Evolutionary conservation across 2,797 vertebrate species (phyloP).

Genomic region (Bradypodion pumilum): DNA sequence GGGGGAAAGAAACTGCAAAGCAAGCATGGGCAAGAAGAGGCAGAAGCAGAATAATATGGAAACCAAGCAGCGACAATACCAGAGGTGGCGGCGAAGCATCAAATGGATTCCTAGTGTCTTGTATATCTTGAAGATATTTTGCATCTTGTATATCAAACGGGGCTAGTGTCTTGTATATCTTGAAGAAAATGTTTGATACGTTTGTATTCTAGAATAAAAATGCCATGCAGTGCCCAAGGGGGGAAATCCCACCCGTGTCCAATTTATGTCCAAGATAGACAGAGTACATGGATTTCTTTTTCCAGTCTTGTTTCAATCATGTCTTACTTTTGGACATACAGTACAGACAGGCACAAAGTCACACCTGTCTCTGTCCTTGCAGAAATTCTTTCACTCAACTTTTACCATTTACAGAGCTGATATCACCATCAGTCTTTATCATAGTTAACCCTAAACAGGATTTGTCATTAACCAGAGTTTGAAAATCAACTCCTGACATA

Average conservation of each 20-base stretch:
- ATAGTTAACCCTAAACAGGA: background rate
- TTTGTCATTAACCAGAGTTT: background rate
- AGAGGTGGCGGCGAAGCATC: conserved; percentile 17
- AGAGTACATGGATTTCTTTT: conserved; percentile 2
- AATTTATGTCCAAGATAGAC: background rate
- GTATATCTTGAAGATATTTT: conserved; percentile 34
- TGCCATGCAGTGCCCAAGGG: conserved; percentile 10
- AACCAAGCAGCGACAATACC: conserved; percentile 25
- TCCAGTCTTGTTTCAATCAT: background rate
- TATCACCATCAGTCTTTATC: background rate
- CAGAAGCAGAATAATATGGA: conserved; percentile 53
- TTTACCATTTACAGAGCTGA: background rate
- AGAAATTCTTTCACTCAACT: background rate
- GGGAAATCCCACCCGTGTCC: background rate
- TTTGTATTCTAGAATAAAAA: background rate
- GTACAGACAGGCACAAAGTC: background rate
- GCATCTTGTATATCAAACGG: too few species aligned
- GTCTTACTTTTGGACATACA: background rate
- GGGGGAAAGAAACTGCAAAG: conserved; percentile 50
- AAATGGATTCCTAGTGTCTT: conserved; percentile 20
- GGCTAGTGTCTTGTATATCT: conserved; percentile 29
- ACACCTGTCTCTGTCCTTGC: background rate
- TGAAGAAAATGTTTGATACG: conserved; percentile 42
- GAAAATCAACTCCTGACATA: background rate
- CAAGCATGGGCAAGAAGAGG: conserved; percentile 41